Evolutionary conservation across 1,140 invertebrate species (phyloP), one percentile per base, ranked within the genome.

Genomic region (Anoplophora glabripennis): DNA sequence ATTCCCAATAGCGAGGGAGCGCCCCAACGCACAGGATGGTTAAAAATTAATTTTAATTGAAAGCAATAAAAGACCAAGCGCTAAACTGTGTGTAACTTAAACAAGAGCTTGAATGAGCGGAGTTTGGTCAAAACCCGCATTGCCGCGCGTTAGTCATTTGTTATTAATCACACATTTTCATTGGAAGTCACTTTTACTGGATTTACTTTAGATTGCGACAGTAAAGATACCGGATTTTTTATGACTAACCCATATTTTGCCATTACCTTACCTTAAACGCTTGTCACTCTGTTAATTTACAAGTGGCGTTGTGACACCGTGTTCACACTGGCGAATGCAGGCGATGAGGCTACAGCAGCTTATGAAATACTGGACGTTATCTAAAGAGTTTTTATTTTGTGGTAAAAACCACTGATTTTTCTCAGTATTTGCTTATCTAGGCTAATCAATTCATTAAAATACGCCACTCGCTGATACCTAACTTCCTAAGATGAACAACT

Each of bases 11-110:
- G 46, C 45, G 33, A 59, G 67, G 64, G 60, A 61, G 54, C 55
- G 53, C 63, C 65, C 67, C 61, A 59, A 49, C 34, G 53, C 49
- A 42, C 70, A 69, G 70, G 70, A 72, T 72, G 68, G 70, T 70
- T 70, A 67, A 70, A 72, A 72, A 72, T 72, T 72, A 70, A 67
- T 63, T 65, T 65, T 66, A 72, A 72, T 72, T 72, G 64, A 63
- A 56, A 55, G 52, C 61, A 71, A 61, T 65, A 61, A 65, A 65
- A 53, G 52, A 18, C 18, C 21, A 48, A 38, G 54, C 44, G 49
- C 40, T 42, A 40, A 44, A 44, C 15, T 54, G 52, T 33, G 52
- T 54, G n/a, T 28, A 57, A 57, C 42, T 56, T 38, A 51, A 60
- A 60, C 58, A 55, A 54, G 35, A 28, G 51, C 54, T 37, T 41